Conservation (phyloP, 1,140 invertebrate species). For the Dendrolimus punctatus region DNA sequence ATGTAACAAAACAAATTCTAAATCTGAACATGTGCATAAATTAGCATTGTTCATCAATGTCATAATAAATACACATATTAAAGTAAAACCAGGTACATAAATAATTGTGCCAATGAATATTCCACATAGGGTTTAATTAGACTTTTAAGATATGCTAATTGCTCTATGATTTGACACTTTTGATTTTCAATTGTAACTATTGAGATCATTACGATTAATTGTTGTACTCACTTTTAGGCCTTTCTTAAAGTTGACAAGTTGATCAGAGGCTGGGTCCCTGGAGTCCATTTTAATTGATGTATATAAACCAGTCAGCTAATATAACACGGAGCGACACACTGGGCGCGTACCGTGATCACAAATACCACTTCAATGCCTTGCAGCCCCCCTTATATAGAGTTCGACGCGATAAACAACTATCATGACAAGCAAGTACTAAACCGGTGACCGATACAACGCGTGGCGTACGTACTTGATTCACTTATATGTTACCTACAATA, state of each 20-base stretch:
- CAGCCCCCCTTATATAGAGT: constrained; percentile 45
- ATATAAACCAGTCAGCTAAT: background rate
- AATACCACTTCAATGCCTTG: constrained; percentile 26
- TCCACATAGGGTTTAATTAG: too few species aligned
- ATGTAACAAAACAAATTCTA: too few species aligned
- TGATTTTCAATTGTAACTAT: too few species aligned
- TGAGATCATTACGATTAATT: background rate
- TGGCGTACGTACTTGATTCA: background rate
- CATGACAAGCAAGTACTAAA: constrained; percentile 24
- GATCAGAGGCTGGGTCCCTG: constrained; percentile 78
- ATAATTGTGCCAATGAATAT: too few species aligned
- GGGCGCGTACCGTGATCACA: constrained; percentile 38
- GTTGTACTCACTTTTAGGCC: constrained; percentile 72
- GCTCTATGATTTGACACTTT: too few species aligned
- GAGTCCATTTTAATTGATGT: constrained; percentile 57
- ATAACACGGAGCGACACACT: constrained; percentile 42
- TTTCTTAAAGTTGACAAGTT: constrained; percentile 79
- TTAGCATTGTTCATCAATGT: too few species aligned
- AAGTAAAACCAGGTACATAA: too few species aligned
- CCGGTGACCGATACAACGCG: constrained; percentile 8
- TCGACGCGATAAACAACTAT: constrained; percentile 50
- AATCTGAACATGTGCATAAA: too few species aligned
- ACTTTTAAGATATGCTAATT: too few species aligned
- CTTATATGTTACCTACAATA: background rate
- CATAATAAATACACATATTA: too few species aligned